Percentiles rank a stretch among this genome's conserved stretches.
phyloP scores from a whole-genome alignment of 2,113 vertebrate genomes.

The Pipra filicauda region DNA sequence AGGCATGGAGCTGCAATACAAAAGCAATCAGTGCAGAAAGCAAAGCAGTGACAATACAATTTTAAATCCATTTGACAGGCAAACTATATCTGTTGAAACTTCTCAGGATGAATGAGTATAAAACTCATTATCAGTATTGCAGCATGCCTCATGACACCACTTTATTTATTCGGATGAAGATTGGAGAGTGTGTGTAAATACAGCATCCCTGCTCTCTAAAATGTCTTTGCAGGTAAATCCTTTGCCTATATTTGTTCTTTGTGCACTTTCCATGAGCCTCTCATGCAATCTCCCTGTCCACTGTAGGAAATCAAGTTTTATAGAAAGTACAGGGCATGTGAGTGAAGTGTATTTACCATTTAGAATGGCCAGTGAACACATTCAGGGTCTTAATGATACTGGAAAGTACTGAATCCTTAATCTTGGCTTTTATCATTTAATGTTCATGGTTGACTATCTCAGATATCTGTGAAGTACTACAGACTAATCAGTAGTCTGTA shows the following conservation, averaged over 20 bases:
- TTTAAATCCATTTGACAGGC: slow-evolving; percentile 72
- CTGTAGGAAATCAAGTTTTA: neutral
- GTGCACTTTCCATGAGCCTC: neutral
- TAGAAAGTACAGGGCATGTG: neutral
- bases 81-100: slow-evolving; percentile 68
- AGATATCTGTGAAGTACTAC: neutral
- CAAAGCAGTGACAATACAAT: slow-evolving; percentile 64
- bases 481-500: neutral
- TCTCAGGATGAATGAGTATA: slow-evolving; percentile 67
- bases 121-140: slow-evolving; percentile 69
- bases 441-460: neutral
- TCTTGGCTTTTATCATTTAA: slow-evolving; percentile 4
- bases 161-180: slow-evolving; percentile 71
- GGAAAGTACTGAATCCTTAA: neutral
- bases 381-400: neutral
- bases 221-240: slow-evolving; percentile 60
- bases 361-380: neutral
- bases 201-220: slow-evolving; percentile 3
- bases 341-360: slow-evolving; percentile 29
- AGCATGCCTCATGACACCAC: slow-evolving; percentile 32
- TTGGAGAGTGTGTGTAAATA: slow-evolving; percentile 59
- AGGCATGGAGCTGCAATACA: slow-evolving; percentile 69
- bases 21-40: slow-evolving; percentile 68
- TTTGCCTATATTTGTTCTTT: slow-evolving; percentile 36
- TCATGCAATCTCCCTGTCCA: neutral